phyloP scores from a whole-genome alignment of 2,888 invertebrate genomes.

The Dioctria rufipes region DNA sequence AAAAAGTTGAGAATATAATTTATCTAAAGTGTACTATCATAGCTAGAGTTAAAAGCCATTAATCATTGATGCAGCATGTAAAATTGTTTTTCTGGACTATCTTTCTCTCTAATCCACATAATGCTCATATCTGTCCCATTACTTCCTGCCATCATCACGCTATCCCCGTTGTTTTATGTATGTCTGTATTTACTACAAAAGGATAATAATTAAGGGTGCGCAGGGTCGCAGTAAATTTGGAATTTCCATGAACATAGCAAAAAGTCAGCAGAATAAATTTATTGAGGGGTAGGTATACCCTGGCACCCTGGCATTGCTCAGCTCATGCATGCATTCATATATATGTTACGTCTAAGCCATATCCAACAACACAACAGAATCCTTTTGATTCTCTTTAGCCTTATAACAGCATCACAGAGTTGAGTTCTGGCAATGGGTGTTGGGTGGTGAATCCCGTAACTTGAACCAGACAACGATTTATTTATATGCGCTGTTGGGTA shows the following conservation, averaged over 20 bases:
- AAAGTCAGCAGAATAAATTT: slow-evolving; percentile 44
- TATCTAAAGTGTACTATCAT: no score
- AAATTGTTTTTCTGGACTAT: slow-evolving; percentile 38
- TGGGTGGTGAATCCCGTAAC: slow-evolving; percentile 19
- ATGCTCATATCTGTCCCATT: slow-evolving; percentile 28
- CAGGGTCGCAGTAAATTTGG: slow-evolving; percentile 43
- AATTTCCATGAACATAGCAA: slow-evolving; percentile 45
- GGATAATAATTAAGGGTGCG: slow-evolving; percentile 47
- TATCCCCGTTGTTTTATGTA: slow-evolving; percentile 1
- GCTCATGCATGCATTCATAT: slow-evolving; percentile 45
- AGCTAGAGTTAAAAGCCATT: not conserved
- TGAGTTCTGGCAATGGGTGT: not conserved
- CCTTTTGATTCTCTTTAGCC: slow-evolving; percentile 40
- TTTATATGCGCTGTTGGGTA: slow-evolving; percentile 47
- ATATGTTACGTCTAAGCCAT: not conserved
- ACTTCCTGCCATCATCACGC: slow-evolving; percentile 40
- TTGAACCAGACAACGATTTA: slow-evolving; percentile 43
- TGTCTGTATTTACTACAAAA: slow-evolving; percentile 27
- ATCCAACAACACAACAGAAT: slow-evolving; percentile 19
- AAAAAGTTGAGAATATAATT: no score
- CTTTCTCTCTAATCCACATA: slow-evolving; percentile 25
- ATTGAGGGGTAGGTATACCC: not conserved
- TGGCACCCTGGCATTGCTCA: not conserved
- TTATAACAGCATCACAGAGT: not conserved
- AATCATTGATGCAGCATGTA: not conserved